Conservation (phyloP, 2,797 vertebrate genomes). For the Hoplostethus mediterraneus region DNA sequence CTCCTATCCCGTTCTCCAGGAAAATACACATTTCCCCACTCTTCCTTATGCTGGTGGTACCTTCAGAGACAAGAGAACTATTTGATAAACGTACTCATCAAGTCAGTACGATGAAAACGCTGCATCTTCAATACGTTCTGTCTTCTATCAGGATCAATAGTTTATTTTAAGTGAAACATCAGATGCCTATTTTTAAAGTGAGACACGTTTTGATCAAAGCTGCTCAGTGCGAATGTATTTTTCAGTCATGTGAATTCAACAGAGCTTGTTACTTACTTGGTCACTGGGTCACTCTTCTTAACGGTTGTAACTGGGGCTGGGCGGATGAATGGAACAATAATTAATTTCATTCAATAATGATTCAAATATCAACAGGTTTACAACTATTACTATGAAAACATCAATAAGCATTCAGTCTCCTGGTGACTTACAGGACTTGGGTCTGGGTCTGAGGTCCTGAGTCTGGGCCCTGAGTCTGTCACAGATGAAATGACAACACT, state of each 20-base stretch:
- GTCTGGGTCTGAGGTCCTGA: conserved; percentile 69
- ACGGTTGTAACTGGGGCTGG: conserved; percentile 72
- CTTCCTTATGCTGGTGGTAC: conserved; percentile 85
- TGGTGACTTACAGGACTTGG: conserved; percentile 83
- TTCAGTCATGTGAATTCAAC: neutral
- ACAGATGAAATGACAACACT: neutral
- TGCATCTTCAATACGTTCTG: no score
- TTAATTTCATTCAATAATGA: neutral
- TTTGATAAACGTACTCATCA: neutral
- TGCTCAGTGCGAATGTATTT: neutral
- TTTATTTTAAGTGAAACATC: no score
- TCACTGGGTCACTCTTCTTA: conserved; percentile 83
- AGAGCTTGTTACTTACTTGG: conserved; percentile 73
- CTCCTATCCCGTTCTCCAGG: conserved; percentile 82
- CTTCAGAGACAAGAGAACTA: conserved; percentile 55
- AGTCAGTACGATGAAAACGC: neutral
- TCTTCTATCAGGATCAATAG: no score
- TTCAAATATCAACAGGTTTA: neutral
- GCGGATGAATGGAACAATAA: conserved; percentile 82
- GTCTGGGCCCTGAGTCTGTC: conserved; percentile 70
- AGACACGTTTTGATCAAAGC: no score
- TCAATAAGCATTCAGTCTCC: neutral
- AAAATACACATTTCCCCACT: conserved; percentile 82
- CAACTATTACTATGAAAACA: neutral
- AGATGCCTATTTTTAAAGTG: no score